Evolutionary conservation across 2,797 vertebrate genomes (phyloP), one percentile per base, ranked within the genome.

Genomic region (Odontamblyopus rebecca): DNA sequence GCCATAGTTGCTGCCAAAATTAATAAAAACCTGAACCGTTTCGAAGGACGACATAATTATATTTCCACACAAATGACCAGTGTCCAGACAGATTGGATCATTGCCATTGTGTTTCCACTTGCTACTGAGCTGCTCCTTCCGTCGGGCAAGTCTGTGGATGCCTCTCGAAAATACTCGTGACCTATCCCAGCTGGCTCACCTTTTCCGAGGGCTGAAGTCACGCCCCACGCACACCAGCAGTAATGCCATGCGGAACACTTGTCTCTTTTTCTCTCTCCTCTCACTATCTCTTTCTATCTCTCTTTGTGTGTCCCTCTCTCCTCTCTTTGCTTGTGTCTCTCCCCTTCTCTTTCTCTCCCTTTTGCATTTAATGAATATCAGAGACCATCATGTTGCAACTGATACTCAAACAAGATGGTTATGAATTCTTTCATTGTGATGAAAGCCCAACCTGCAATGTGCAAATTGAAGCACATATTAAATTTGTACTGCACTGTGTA

Each of bases 211-310:
- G 76, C 75, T 73, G 74, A 75, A 65, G 67, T 87, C 82, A 82
- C 73, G 81, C 83, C 81, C 76, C 73, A 13, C 23, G 54, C 80
- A 83, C 86, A 87, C 67, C 78, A 78, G 77, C 80, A 79, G 77
- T 80, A 81, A 74, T 64, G 69, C 87, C 89, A 89, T 88, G 85
- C 86, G 85, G 78, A 89, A 19, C 70, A 1, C 67, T 75, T 67
- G 50, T 73, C 75, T 72, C 66, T 67, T 78, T 30, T 41, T 41
- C 44, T 32, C 9, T 8, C 8, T 38, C 35, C 35, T 35, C 35
- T 2, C 2, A 30, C 4, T 30, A 23, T 35, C 32, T 35, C 32
- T 35, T 7, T 8, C 35, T 35, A 1, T 35, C 35, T 35, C 2
- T 35, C 6, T 35, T 8, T 35, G 6, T 35, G 35, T 35, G 30